Evolutionary conservation across 1,140 invertebrate species (phyloP), one percentile per base, ranked within the genome.

Genomic region (Macrocentrus cingulum): DNA sequence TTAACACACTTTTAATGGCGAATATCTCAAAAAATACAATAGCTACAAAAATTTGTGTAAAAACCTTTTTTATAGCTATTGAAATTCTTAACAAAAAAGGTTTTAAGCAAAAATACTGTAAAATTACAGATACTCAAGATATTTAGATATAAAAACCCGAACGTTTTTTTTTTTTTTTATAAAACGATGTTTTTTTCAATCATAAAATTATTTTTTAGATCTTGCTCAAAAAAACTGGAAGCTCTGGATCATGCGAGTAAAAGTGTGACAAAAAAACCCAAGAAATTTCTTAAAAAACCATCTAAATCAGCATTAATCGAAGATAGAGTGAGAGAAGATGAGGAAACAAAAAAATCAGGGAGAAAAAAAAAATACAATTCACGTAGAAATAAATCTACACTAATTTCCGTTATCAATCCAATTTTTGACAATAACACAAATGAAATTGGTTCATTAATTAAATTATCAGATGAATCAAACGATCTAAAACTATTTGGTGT

Each of bases 191-290:
- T 25, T 46, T 49, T 49, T 23, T n/a, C 6, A 41, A 56, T 32
- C 25, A 9, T 15, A 39, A 29, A 15, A 23, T 49, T 51, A 16
- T 45, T 53, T 62, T 58, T 60, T 53, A 85, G 83, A 53, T 79
- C 80, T 2, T 83, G 79, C 65, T 82, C 82, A 2, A 81, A 83
- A 65, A 84, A 84, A 69, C 67, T 84, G 54, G 80, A 83, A 67
- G 78, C 81, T 61, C 64, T 84, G 25, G 78, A 79, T 63, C 75
- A 75, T 39, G 70, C 71, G 45, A 68, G 66, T 45, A 80, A 79
- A 53, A 76, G 72, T 62, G 79, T 80, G 5, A 73, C 32, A 62
- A 66, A 72, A 8, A 83, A 83, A 67, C 57, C 62, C 4, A 83
- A 82, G 65, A 70, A 70, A 16, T 82, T 82, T 19, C 23, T 15